A percentile compares a stretch with the other conserved stretches of the same genome.
Evolutionary conservation across 2,113 vertebrate genomes (phyloP).

Genomic region (Pygoscelis antarcticus): DNA sequence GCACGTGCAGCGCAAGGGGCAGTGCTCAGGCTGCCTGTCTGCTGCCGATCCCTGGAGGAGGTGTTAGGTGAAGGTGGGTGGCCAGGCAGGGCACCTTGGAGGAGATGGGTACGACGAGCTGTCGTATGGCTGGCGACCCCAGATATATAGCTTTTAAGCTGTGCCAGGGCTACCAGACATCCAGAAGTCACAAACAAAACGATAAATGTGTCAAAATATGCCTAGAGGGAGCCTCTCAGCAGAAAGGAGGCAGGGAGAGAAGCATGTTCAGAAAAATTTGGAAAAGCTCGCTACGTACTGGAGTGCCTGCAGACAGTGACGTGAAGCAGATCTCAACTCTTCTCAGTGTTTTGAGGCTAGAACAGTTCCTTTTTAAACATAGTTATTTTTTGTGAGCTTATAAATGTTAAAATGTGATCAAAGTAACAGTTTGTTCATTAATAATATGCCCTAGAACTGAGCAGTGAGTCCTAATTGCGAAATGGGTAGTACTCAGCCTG

Average conservation of each 20-base stretch:
- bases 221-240: not conserved
- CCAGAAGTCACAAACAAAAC: not conserved
- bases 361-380: constrained; percentile 14
- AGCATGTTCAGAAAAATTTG: not conserved
- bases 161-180: not conserved
- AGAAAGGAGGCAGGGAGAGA: not conserved
- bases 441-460: constrained; percentile 58
- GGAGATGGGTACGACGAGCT: accelerated
- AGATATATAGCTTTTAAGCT: not conserved
- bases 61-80: not conserved
- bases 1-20: not conserved
- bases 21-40: not conserved
- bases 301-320: not conserved
- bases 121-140: accelerated
- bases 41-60: not conserved
- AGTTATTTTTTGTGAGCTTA: not conserved
- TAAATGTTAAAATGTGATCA: constrained; percentile 44
- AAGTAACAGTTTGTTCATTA: constrained; percentile 48
- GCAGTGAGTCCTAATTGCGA: constrained; percentile 62
- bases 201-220: not conserved
- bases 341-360: constrained; percentile 30
- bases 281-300: not conserved
- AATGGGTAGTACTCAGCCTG: constrained; percentile 68
- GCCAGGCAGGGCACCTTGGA: not conserved
- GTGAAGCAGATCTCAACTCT: constrained; percentile 34